Evolutionary conservation across 1,140 invertebrate genomes (phyloP).

Genomic region (Drosophila ercepeae): DNA sequence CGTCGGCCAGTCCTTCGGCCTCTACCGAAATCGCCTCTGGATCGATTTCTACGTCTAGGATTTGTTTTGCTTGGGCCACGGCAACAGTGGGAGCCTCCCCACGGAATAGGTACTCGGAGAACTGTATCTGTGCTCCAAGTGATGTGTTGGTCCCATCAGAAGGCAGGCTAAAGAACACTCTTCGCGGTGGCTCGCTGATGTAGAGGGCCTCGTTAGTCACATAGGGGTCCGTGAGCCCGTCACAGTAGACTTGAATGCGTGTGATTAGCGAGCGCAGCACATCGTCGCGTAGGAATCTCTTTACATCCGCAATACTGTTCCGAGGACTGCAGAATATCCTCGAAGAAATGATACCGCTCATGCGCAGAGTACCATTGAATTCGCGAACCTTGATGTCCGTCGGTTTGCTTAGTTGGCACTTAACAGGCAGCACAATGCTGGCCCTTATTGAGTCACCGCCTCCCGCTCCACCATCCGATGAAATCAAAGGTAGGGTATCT

Average conservation of each 20-base stretch:
- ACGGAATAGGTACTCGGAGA: slow-evolving; percentile 80
- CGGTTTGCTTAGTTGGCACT: slow-evolving; percentile 63
- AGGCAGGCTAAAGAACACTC: slow-evolving; percentile 74
- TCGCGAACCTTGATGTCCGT: slow-evolving; percentile 63
- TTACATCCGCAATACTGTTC: slow-evolving; percentile 71
- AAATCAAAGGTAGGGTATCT: slow-evolving; percentile 37
- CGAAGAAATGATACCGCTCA: slow-evolving; percentile 70
- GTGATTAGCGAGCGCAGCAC: slow-evolving; percentile 76
- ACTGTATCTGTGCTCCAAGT: slow-evolving; percentile 49
- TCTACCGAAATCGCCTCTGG: slow-evolving; percentile 63
- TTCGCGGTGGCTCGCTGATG: slow-evolving; percentile 74
- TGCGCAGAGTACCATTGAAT: slow-evolving; percentile 67
- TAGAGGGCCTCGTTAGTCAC: slow-evolving; percentile 64
- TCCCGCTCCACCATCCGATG: slow-evolving; percentile 2
- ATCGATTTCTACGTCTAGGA: slow-evolving; percentile 74
- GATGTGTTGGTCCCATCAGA: slow-evolving; percentile 18
- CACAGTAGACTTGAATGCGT: slow-evolving; percentile 80
- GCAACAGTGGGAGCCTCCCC: slow-evolving; percentile 77
- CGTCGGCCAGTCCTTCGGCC: slow-evolving; percentile 70
- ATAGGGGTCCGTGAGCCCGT: slow-evolving; percentile 76
- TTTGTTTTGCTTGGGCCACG: slow-evolving; percentile 75
- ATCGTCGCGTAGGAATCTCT: slow-evolving; percentile 76
- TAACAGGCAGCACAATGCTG: slow-evolving; percentile 68
- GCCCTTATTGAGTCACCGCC: slow-evolving; percentile 52
- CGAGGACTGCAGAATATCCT: slow-evolving; percentile 70